A percentile compares a stretch with the other conserved stretches of the same genome.
Evolutionary conservation across 2,888 invertebrate species (phyloP).

Genomic region (Ellobium chinense): DNA sequence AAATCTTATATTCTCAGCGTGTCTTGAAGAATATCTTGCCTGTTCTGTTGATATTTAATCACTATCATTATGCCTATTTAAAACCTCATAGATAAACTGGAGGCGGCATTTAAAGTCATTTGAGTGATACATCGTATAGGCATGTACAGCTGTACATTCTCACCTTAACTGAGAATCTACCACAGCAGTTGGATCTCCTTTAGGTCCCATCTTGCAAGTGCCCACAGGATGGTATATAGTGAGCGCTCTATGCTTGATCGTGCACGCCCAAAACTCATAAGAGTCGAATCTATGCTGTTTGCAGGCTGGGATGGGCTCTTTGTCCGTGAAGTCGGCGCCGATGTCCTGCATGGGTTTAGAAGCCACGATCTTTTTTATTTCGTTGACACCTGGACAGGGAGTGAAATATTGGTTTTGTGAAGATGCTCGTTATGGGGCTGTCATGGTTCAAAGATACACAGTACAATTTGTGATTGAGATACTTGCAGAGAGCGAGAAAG

Average conservation of each 20-base stretch:
- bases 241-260: constrained; percentile 30
- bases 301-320: background rate
- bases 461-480: too few species aligned
- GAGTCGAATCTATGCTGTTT: constrained; percentile 33
- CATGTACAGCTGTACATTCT: too few species aligned
- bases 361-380: background rate
- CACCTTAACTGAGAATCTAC: constrained; percentile 82
- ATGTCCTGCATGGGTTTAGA: background rate
- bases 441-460: too few species aligned
- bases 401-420: too few species aligned
- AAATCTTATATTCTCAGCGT: too few species aligned
- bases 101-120: too few species aligned
- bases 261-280: constrained; percentile 53
- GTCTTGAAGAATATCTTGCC: too few species aligned
- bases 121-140: too few species aligned
- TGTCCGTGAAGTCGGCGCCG: background rate
- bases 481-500: background rate
- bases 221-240: constrained; percentile 84
- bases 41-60: too few species aligned
- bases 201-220: constrained; percentile 85
- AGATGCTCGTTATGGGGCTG: too few species aligned
- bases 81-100: too few species aligned
- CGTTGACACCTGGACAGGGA: background rate
- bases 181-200: constrained; percentile 81
- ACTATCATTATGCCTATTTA: too few species aligned